Percentiles rank a stretch among this genome's conserved stretches.
Evolutionary conservation across 92 coral and sea anemone genomes (phyloP).

Genomic region (Parazoanthus atlanticus): DNA sequence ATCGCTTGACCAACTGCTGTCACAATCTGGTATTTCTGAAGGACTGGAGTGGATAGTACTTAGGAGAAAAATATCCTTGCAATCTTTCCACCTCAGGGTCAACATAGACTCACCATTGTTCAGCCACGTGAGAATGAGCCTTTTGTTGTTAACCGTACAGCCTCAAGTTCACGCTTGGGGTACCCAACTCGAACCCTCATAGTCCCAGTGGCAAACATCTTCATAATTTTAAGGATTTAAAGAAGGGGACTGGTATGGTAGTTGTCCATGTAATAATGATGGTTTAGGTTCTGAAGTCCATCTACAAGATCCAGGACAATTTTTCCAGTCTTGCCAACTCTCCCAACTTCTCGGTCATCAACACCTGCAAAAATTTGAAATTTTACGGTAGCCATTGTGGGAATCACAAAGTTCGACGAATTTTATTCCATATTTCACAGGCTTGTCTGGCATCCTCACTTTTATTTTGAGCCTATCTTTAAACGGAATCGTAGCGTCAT

Average conservation of each 20-base stretch:
- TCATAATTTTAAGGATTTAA: conserved; percentile 34
- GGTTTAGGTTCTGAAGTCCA: too few relatives aligned
- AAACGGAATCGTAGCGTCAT: conserved; percentile 55
- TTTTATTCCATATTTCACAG: conserved; percentile 54
- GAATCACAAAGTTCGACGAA: conserved; percentile 29
- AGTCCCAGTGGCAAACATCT: conserved; percentile 48
- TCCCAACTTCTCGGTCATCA: conserved; percentile 35
- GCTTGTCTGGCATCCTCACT: conserved; percentile 66
- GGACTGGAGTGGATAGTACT: too few relatives aligned
- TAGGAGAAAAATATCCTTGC: too few relatives aligned
- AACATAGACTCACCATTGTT: too few relatives aligned
- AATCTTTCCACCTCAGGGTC: too few relatives aligned
- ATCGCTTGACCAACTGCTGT: too few relatives aligned
- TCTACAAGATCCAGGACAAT: background rate
- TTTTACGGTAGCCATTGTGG: conserved; percentile 43
- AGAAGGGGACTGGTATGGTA: conserved; percentile 56
- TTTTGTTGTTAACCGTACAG: conserved; percentile 12
- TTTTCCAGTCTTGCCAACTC: conserved; percentile 47
- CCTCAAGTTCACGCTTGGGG: conserved; percentile 38
- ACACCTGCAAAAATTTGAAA: conserved; percentile 39
- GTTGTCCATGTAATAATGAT: background rate
- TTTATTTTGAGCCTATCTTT: conserved; percentile 45
- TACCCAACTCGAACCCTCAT: conserved; percentile 45
- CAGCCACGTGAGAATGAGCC: too few relatives aligned
- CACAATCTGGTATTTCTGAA: too few relatives aligned